Evolutionary conservation across 1,140 invertebrate genomes (phyloP).

Genomic region (Eumeta japonica): DNA sequence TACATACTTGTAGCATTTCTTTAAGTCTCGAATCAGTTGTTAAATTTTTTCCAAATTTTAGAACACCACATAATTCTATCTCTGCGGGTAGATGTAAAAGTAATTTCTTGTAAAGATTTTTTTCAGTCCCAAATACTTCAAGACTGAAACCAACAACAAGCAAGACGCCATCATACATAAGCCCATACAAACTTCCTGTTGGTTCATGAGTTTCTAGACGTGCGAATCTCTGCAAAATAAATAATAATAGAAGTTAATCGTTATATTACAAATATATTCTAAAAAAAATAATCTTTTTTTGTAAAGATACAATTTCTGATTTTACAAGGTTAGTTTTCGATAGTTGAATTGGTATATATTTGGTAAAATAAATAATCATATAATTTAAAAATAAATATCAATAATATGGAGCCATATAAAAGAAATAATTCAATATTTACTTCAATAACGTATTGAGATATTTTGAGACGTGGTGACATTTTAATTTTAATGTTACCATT

Average conservation of each 20-base stretch:
- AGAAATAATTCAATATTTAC: constrained; percentile 29
- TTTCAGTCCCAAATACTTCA: constrained; percentile 59
- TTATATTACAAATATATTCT: too few relatives aligned
- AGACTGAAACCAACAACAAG: constrained; percentile 66
- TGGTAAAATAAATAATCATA: too few relatives aligned
- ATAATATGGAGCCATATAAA: too few relatives aligned
- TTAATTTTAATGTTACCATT: constrained; percentile 37
- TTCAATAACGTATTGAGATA: constrained; percentile 56
- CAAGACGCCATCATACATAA: constrained; percentile 69
- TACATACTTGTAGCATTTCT: constrained; percentile 62
- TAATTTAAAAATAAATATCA: too few relatives aligned
- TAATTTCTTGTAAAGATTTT: constrained; percentile 58
- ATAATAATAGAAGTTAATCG: constrained; percentile 6
- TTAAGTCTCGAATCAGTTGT: constrained; percentile 57
- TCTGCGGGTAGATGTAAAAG: constrained; percentile 70
- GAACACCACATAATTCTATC: constrained; percentile 71
- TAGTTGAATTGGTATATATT: too few relatives aligned
- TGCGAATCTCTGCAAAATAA: constrained; percentile 59
- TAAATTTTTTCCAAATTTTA: constrained; percentile 62
- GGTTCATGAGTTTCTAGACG: constrained; percentile 54
- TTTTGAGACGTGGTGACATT: constrained; percentile 60
- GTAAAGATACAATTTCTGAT: neutral
- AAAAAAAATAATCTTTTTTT: constrained; percentile 1
- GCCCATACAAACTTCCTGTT: constrained; percentile 70
- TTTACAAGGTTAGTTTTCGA: too few relatives aligned